Percentiles rank a stretch among this genome's conserved stretches.
phyloP scores from a whole-genome alignment of 2,113 vertebrate species.

The Neoarius graeffei region DNA sequence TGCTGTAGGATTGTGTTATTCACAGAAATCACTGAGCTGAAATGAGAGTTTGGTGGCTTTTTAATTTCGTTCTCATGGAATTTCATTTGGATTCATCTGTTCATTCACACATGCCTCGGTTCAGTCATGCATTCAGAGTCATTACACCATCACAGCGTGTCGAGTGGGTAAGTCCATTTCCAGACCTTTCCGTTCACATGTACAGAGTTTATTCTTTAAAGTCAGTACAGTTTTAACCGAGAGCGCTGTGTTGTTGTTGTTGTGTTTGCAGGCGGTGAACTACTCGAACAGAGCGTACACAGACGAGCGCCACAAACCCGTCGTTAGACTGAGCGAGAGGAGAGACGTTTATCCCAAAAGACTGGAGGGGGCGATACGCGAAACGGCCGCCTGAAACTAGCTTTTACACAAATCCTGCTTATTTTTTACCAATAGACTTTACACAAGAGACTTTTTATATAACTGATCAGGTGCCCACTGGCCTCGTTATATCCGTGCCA shows the following conservation, averaged over 20 bases:
- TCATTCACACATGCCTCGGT: background rate
- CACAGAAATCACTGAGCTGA: background rate
- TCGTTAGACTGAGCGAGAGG: constrained; percentile 81
- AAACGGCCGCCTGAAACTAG: constrained; percentile 81
- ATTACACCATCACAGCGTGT: background rate
- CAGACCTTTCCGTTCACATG: background rate
- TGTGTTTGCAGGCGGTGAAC: constrained; percentile 67
- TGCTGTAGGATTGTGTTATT: background rate
- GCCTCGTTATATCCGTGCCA: constrained; percentile 44
- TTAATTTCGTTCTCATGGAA: background rate
- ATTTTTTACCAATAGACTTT: constrained; percentile 47
- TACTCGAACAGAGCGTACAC: constrained; percentile 83
- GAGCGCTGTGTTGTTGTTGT: background rate
- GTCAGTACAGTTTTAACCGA: background rate
- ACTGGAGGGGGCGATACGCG: constrained; percentile 84
- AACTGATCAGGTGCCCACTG: constrained; percentile 79
- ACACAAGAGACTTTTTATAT: constrained; percentile 79
- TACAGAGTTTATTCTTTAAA: background rate
- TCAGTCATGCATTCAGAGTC: background rate
- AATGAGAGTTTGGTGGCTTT: background rate
- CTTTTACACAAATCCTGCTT: constrained; percentile 65
- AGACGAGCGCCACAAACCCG: constrained; percentile 83
- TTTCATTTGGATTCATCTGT: background rate
- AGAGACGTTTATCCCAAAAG: constrained; percentile 90
- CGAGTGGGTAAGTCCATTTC: background rate